These are phyloP conservation scores for Tretioscincus oriximinensis DNA, from an alignment of 2,113 vertebrate genomes.

Conservation along the genomic window DNA sequence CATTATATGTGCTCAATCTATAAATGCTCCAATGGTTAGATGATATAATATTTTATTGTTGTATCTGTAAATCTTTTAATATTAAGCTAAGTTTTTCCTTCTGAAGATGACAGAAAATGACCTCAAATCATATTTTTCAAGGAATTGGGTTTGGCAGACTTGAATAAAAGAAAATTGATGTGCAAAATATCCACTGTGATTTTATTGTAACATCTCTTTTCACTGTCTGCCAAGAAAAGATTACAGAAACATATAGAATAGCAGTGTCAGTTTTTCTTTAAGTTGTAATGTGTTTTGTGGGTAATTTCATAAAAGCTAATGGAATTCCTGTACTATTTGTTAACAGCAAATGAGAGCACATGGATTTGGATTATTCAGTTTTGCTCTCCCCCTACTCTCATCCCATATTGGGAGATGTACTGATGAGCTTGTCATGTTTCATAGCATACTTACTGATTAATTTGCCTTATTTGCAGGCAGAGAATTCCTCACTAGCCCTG, in stretches of 20 bases:
- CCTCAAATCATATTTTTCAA: slow-evolving; percentile 20
- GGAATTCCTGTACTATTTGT: slow-evolving; percentile 57
- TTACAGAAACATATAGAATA: slow-evolving; percentile 44
- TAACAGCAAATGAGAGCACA: slow-evolving; percentile 48
- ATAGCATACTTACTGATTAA: slow-evolving; percentile 48
- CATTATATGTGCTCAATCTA: not conserved
- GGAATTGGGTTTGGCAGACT: slow-evolving; percentile 7
- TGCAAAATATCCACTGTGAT: slow-evolving; percentile 31
- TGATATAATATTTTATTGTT: slow-evolving; percentile 28
- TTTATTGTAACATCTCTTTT: slow-evolving; percentile 40
- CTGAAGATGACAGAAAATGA: not conserved
- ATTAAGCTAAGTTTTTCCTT: slow-evolving; percentile 21
- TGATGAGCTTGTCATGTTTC: slow-evolving; percentile 45
- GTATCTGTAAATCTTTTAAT: slow-evolving; percentile 34
- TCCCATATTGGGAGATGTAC: slow-evolving; percentile 38
- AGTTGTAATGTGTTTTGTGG: slow-evolving; percentile 41
- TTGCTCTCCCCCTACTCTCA: not conserved
- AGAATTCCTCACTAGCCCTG: slow-evolving; percentile 83
- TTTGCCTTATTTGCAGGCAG: slow-evolving; percentile 75
- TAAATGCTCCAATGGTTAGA: not conserved
- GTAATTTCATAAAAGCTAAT: slow-evolving; percentile 53
- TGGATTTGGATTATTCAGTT: not conserved
- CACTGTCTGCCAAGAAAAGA: slow-evolving; percentile 50
- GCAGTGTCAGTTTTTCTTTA: slow-evolving; percentile 46
- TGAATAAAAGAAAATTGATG: slow-evolving; percentile 20